These are phyloP conservation scores for Biston betularia DNA, from an alignment of 2,888 invertebrate species.

Conservation along the genomic window DNA sequence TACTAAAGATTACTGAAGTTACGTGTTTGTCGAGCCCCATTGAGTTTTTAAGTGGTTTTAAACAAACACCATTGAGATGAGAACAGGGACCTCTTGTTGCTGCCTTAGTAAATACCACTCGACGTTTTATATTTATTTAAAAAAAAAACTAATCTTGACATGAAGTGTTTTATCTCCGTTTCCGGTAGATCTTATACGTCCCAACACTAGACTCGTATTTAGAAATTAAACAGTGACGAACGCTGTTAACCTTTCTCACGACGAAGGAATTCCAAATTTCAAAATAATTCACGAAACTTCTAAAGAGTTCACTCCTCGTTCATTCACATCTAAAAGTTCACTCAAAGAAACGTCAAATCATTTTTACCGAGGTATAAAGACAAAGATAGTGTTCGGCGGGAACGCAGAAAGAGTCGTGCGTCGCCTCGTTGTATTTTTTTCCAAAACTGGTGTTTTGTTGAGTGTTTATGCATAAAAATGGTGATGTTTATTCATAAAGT, in stretches of 20 bases:
- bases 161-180: slow-evolving; percentile 74
- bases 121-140: slow-evolving; percentile 45
- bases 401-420: no score
- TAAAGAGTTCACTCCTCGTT: slow-evolving; percentile 56
- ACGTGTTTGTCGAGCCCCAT: slow-evolving; percentile 72
- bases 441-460: no score
- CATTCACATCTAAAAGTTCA: slow-evolving; percentile 59
- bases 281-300: slow-evolving; percentile 43
- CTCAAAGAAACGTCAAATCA: slow-evolving; percentile 59
- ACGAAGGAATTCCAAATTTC: slow-evolving; percentile 36
- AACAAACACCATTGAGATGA: slow-evolving; percentile 75
- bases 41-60: slow-evolving; percentile 75
- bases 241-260: slow-evolving; percentile 75
- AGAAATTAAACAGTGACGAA: slow-evolving; percentile 57
- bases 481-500: no score
- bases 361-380: slow-evolving; percentile 66
- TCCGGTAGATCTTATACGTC: slow-evolving; percentile 62
- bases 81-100: slow-evolving; percentile 44
- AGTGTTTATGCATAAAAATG: no score
- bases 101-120: slow-evolving; percentile 38
- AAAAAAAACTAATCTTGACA: slow-evolving; percentile 51
- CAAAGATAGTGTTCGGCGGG: no score
- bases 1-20: slow-evolving; percentile 71
- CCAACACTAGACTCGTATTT: slow-evolving; percentile 55
- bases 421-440: no score